Evolutionary conservation across 2,113 vertebrate species (phyloP), one percentile per base, ranked within the genome.

Genomic region (Cathartes aura): DNA sequence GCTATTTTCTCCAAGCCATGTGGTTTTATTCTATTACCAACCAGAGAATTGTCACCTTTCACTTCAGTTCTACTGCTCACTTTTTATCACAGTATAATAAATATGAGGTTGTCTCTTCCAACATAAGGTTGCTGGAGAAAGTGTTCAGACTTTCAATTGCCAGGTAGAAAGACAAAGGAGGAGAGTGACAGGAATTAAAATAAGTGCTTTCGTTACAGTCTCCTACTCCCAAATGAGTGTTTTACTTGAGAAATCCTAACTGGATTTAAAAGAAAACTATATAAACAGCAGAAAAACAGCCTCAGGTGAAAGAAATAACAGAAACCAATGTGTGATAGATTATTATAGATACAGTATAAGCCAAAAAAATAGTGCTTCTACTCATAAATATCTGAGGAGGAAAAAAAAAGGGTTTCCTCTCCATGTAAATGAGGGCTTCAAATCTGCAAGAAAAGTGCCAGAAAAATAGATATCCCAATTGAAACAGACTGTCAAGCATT

Each of bases 81-180:
- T 64, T 91, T 87, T 97, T 81, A 94, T 62, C 6, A 2, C 60
- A 42, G 40, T 50, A 72, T 72, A 76, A 93, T 93, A 93, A 83
- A 73, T 56, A 90, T 0, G 8, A 94, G 45, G 68, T 80, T 94
- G 81, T 72, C 70, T 94, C 87, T 94, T 87, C 64, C 38, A 94
- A 73, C 60, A 20, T 60, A 53, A 91, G 58, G 66, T 74, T 94
- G 45, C 76, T 82, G 48, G 30, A 94, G 45, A 82, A 96, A 93
- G 38, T 2, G 45, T 79, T 96, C 87, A 94, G 78, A 90, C 26
- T 94, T 93, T 81, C 73, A 94, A 66, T n/a, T 94, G 73, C 17
- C 78, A 94, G 74, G 58, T 58, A 97, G 40, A 94, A 94, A 91
- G 66, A 95, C 78, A 96, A 95, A 89, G 80, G 48, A 92, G 15